Evolutionary conservation across 1,140 invertebrate genomes (phyloP).

Genomic region (Panulirus ornatus): DNA sequence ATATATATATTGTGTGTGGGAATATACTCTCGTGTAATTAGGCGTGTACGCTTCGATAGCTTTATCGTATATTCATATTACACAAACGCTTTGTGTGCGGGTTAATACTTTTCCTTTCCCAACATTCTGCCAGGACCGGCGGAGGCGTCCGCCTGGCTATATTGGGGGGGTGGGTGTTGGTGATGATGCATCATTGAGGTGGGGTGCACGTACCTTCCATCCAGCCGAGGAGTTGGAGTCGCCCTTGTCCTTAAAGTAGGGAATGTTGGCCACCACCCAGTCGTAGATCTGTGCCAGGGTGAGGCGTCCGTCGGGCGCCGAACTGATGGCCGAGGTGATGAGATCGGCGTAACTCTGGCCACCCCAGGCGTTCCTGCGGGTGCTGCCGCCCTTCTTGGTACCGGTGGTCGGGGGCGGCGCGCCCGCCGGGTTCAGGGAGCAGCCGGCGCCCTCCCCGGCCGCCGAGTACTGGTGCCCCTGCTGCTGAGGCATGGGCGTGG

Average conservation of each 20-base stretch:
- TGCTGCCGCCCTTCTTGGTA: conserved; percentile 77
- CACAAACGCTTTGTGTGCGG: no score
- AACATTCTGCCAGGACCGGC: no score
- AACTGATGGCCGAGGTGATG: conserved; percentile 98
- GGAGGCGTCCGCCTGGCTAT: no score
- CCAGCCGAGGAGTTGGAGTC: conserved; percentile 99
- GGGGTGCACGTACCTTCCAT: conserved; percentile 92
- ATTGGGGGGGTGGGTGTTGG: no score
- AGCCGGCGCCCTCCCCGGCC: conserved; percentile 17
- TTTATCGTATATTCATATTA: no score
- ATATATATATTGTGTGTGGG: background rate
- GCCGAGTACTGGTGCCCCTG: conserved; percentile 19
- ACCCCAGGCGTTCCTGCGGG: conserved; percentile 96
- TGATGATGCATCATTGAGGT: no score
- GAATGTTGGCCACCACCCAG: conserved; percentile 99
- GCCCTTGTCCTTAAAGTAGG: conserved; percentile 99
- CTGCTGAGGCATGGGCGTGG: conserved; percentile 26
- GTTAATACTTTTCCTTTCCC: no score
- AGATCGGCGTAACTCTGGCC: conserved; percentile 99
- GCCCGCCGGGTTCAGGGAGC: conserved; percentile 16
- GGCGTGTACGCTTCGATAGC: background rate
- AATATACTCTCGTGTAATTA: background rate
- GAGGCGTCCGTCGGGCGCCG: conserved; percentile 95
- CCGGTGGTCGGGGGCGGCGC: conserved; percentile 27
- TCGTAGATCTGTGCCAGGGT: conserved; percentile 99